Base-by-base conservation (phyloP, 1,140 invertebrate species). In the Lordiphosa collinella region DNA sequence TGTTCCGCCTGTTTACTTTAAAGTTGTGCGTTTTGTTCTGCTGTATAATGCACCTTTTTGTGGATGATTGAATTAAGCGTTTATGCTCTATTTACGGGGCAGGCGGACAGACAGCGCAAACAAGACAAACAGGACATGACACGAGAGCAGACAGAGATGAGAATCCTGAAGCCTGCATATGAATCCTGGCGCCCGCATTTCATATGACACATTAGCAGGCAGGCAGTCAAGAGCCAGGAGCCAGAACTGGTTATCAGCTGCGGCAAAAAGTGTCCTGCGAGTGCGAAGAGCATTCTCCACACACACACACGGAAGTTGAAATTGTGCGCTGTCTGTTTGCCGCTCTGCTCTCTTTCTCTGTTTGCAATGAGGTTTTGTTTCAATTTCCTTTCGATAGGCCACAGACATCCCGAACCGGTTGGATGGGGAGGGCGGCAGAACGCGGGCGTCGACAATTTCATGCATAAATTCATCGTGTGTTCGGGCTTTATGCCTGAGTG, bases 381-480 rank as follows among this genome's bases (percentile, higher is more conserved):
- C 78, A 82, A 82, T 82, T 82, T 82, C 78, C 78, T 82, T 82
- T 82, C 78, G 78, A 82, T 82, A 82, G 78, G 78, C 78, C 78
- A 82, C 78, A 82, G 72, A 63, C 76, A 73, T 56, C 62, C 71
- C 72, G 63, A 78, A 58, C 36, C 67, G 40, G 36, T 35, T 43
- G 37, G 31, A 22, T 9, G n/a, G 32, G 13, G 29, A n/a, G 6
- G 29, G 31, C 29, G 22, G 32, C 31, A 32, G 75, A 66, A 84
- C 78, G 78, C 76, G 76, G 71, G 78, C 78, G 78, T 84, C 78
- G 78, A 82, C 78, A 82, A 82, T 82, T 82, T 82, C 78, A 82
- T 82, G 78, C 78, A 82, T 82, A 82, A 82, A 82, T 82, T 84
- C 78, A 84, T 84, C 60, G 59, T 59, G 54, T 63, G 50, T 64